Evolutionary conservation across 2,113 vertebrate genomes (phyloP), one percentile per base, ranked within the genome.

Genomic region (Varanus salvator): DNA sequence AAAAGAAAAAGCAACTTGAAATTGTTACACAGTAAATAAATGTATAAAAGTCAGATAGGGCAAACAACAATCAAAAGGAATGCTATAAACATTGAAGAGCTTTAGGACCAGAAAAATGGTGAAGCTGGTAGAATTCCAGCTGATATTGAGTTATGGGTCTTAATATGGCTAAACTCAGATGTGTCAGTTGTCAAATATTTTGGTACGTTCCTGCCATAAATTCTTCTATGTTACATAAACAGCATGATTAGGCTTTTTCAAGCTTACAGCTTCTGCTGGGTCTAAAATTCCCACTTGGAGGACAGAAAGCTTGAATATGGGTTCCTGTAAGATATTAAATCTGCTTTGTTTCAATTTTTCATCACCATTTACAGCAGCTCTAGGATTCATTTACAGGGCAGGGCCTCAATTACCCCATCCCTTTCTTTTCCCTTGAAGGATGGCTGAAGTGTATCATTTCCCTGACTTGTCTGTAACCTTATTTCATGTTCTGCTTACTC

Each of bases 401-500:
- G 74, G 75, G 57, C 81, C 80, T 95, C 75, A 94, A 86, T 94
- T 1, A 6, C 12, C 17, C 25, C 25, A 50, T 92, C 93, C 88
- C 85, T 93, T 91, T 86, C 76, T 91, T 88, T 50, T 80, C 66
- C 86, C 84, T 92, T 91, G 68, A 76, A 57, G 87, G 75, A 74
- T 4, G 31, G 90, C 44, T 90, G 88, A 93, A 91, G 52, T 91
- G 81, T 91, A 82, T 95, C 0, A 19, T 90, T 93, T 94, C 91
- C 76, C 92, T 92, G 92, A 92, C 64, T 83, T 34, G 3, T 87
- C 85, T 89, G 34, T 82, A 93, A 84, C 81, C 74, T 57, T 90
- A 0, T 92, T 94, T 95, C 92, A 94, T 0, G 1, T 92, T 94
- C 92, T 94, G 89, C 94, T 88, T 92, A 93, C 95, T 94, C 83